Percentiles rank a stretch among this genome's conserved stretches.
phyloP scores from a whole-genome alignment of 1,140 invertebrate genomes.

The Drosophila oshimai region DNA sequence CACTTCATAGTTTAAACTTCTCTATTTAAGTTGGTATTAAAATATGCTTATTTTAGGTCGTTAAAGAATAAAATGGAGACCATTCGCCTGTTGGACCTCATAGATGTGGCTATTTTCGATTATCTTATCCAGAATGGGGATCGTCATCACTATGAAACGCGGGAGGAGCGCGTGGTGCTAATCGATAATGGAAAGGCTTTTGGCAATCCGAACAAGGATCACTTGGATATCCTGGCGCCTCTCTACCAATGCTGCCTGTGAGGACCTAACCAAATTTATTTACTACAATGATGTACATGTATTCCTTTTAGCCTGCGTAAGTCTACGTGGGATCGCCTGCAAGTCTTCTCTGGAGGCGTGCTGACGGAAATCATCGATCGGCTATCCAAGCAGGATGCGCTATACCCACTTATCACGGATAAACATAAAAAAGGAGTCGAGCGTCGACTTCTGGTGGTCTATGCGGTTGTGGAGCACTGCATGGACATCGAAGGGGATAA shows the following conservation, averaged over 20 bases:
- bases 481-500: conserved; percentile 84
- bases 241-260: conserved; percentile 95
- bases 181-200: conserved; percentile 98
- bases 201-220: conserved; percentile 92
- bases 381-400: conserved; percentile 82
- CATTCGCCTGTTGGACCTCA: conserved; percentile 90
- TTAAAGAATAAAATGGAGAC: conserved; percentile 84
- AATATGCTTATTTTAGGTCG: conserved; percentile 83
- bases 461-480: conserved; percentile 90
- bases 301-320: conserved; percentile 86
- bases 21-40: too few species aligned
- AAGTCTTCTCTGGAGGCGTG: conserved; percentile 87
- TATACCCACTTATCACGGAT: conserved; percentile 87
- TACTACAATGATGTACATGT: conserved; percentile 22
- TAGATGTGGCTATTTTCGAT: conserved; percentile 95
- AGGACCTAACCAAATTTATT: conserved; percentile 78
- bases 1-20: too few species aligned
- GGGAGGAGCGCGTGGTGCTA: conserved; percentile 89
- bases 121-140: conserved; percentile 98
- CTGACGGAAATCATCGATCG: conserved; percentile 84
- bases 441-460: conserved; percentile 88
- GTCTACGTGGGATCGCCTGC: conserved; percentile 88
- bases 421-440: conserved; percentile 91
- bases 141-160: conserved; percentile 94
- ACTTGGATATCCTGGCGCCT: conserved; percentile 93